Evolutionary conservation across 2,113 vertebrate species (phyloP).

Genomic region (Pteronura brasiliensis): DNA sequence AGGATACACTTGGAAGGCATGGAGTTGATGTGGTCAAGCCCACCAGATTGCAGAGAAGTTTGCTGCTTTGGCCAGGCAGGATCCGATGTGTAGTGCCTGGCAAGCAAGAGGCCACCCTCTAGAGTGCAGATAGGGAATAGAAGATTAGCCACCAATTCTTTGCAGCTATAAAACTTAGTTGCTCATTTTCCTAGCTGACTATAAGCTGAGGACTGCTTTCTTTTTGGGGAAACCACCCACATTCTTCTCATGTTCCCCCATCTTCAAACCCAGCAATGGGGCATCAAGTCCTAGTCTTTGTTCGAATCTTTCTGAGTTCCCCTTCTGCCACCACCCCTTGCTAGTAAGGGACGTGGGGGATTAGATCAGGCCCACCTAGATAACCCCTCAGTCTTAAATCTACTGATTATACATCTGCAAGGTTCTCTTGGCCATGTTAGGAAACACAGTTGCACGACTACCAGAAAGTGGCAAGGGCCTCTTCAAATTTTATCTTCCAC

Average conservation of each 20-base stretch:
- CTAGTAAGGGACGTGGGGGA: neutral
- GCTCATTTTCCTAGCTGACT: neutral
- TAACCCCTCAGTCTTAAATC: neutral
- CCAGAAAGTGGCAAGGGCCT: neutral
- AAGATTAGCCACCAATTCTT: neutral
- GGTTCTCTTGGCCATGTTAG: neutral
- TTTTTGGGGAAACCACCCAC: neutral
- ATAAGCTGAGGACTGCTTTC: neutral
- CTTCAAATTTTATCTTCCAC: neutral
- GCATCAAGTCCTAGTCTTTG: neutral
- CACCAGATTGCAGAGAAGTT: neutral
- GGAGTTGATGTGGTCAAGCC: neutral
- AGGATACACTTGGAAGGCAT: neutral
- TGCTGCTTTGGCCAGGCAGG: neutral
- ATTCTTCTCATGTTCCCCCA: neutral
- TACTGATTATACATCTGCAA: neutral
- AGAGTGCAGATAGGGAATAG: neutral
- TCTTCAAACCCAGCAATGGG: neutral
- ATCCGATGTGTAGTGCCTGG: neutral
- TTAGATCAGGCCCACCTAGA: neutral
- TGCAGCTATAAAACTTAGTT: neutral
- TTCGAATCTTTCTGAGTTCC: neutral
- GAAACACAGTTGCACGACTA: neutral
- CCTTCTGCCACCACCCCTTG: neutral
- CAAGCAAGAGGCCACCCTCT: neutral